A percentile compares a stretch with the other conserved stretches of the same genome.
These are phyloP conservation scores for Synergus itoensis DNA, from an alignment of 2,888 invertebrate genomes.

Conservation along the genomic window DNA sequence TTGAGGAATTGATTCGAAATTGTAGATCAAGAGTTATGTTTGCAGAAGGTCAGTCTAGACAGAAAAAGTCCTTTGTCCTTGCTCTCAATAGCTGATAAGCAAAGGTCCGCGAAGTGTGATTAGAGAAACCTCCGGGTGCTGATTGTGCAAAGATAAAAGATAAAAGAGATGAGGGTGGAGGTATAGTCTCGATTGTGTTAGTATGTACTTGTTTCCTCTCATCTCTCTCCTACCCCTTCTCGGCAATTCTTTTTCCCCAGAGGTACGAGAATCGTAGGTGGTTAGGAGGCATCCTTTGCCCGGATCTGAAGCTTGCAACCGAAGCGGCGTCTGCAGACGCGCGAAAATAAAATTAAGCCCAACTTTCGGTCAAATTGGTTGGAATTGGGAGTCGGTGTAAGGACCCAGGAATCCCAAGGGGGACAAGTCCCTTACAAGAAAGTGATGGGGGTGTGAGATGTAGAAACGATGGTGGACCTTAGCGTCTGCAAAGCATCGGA, in stretches of 20 bases:
- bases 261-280: slow-evolving; percentile 53
- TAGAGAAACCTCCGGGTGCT: slow-evolving; percentile 67
- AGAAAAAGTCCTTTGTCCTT: neutral
- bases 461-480: slow-evolving; percentile 54
- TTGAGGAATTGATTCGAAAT: neutral
- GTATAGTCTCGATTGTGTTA: slow-evolving; percentile 49
- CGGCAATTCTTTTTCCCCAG: slow-evolving; percentile 55
- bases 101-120: slow-evolving; percentile 57
- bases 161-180: slow-evolving; percentile 63
- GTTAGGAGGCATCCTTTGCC: slow-evolving; percentile 49
- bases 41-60: neutral
- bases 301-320: slow-evolving; percentile 51
- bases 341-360: slow-evolving; percentile 81
- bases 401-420: slow-evolving; percentile 63
- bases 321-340: slow-evolving; percentile 71
- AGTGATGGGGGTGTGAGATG: slow-evolving; percentile 54
- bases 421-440: slow-evolving; percentile 48
- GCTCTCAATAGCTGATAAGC: neutral
- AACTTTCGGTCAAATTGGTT: slow-evolving; percentile 82
- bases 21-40: neutral
- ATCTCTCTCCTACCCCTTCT: slow-evolving; percentile 42
- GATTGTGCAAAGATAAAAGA: slow-evolving; percentile 74
- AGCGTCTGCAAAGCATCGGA: slow-evolving; percentile 56
- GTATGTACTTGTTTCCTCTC: slow-evolving; percentile 32
- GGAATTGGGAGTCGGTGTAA: slow-evolving; percentile 79